These are phyloP conservation scores for Amazona guildingii DNA, from an alignment of 2,113 vertebrate species.

Conservation along the genomic window DNA sequence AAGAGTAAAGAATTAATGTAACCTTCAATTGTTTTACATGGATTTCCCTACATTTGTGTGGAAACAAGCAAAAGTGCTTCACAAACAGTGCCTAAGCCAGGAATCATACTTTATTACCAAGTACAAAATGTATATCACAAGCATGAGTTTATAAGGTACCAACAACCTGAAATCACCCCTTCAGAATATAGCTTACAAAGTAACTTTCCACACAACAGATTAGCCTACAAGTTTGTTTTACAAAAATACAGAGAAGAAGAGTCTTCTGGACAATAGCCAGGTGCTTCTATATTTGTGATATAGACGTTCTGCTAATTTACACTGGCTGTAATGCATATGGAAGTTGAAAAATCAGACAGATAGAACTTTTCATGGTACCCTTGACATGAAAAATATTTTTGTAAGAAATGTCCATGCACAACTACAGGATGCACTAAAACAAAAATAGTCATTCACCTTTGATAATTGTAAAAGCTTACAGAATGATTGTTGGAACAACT, in stretches of 20 bases:
- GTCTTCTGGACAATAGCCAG: background rate
- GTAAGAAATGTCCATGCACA: background rate
- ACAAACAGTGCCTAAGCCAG: background rate
- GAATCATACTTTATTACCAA: background rate
- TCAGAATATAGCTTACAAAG: background rate
- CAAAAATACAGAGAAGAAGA: background rate
- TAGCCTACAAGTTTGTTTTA: background rate
- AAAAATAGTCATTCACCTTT: background rate
- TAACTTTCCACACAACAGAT: background rate
- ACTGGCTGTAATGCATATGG: background rate
- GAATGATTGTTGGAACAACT: rapidly evolving
- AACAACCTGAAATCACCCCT: background rate
- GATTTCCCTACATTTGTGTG: background rate
- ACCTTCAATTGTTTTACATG: background rate
- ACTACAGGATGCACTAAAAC: background rate
- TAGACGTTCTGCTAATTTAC: background rate
- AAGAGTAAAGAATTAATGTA: background rate
- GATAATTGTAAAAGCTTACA: background rate
- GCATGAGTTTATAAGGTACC: background rate
- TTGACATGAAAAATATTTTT: background rate
- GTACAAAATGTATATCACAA: background rate
- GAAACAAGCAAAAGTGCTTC: background rate
- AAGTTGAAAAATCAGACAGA: background rate
- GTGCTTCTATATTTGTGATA: background rate
- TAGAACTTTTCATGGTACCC: background rate